A percentile compares a stretch with the other conserved stretches of the same genome.
phyloP scores from a whole-genome alignment of 2,113 vertebrate genomes.

The Osmerus eperlanus region DNA sequence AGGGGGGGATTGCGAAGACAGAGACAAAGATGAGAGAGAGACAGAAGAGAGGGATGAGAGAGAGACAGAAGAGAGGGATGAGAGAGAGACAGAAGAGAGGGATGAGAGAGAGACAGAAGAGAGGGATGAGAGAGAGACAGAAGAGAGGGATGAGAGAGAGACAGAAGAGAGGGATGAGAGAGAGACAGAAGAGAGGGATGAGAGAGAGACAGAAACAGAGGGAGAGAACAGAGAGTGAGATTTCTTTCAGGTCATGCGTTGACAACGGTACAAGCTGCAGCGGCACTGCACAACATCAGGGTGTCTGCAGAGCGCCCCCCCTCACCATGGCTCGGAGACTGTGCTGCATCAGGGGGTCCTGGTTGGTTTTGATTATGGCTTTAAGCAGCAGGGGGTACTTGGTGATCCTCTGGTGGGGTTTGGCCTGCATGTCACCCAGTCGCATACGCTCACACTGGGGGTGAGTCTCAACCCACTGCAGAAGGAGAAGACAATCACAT shows the following conservation, averaged over 20 bases:
- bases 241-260: background rate
- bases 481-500: background rate
- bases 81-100: background rate
- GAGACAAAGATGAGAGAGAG: background rate
- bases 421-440: conserved; percentile 76
- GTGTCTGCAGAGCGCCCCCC: too few species aligned
- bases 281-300: too few species aligned
- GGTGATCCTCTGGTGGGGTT: conserved; percentile 76
- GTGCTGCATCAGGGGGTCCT: conserved; percentile 50
- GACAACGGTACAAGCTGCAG: too few species aligned
- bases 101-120: too few species aligned
- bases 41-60: too few species aligned
- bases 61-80: too few species aligned
- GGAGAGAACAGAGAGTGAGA: background rate
- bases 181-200: background rate
- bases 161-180: too few species aligned
- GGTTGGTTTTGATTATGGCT: conserved; percentile 65
- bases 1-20: background rate
- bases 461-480: conserved; percentile 74
- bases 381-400: conserved; percentile 76
- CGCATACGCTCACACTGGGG: conserved; percentile 70
- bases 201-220: background rate
- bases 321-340: conserved; percentile 68
- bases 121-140: too few species aligned
- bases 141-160: too few species aligned